A percentile compares a stretch with the other conserved stretches of the same genome.
phyloP scores from a whole-genome alignment of 2,888 invertebrate species.

The Diadegma fenestrale region DNA sequence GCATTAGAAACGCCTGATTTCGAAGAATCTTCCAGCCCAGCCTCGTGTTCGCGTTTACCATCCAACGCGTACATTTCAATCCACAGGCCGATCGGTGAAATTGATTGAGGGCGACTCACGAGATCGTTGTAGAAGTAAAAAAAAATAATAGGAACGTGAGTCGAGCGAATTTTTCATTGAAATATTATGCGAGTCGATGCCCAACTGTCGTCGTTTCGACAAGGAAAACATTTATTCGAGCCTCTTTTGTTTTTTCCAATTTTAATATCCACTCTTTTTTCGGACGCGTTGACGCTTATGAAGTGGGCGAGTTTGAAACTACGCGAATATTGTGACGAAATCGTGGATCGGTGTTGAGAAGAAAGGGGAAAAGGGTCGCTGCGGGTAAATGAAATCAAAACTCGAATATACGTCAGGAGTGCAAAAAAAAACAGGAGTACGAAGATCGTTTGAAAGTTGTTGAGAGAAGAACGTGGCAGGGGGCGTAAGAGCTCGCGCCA shows the following conservation, averaged over 20 bases:
- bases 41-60: background rate
- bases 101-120: conserved; percentile 35
- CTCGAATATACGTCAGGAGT: conserved; percentile 29
- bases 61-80: background rate
- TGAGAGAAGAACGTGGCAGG: background rate
- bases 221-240: conserved; percentile 8
- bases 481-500: conserved; percentile 17
- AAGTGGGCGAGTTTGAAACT: conserved; percentile 11
- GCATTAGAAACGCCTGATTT: background rate
- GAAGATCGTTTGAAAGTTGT: conserved; percentile 12
- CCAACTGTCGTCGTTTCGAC: background rate
- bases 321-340: conserved; percentile 6
- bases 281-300: conserved; percentile 16
- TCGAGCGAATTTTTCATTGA: conserved; percentile 8
- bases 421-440: conserved; percentile 11
- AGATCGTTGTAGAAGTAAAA: conserved; percentile 16
- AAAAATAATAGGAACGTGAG: conserved; percentile 1
- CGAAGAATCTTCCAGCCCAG: conserved; percentile 2
- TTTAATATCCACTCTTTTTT: conserved; percentile 5
- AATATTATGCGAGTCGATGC: background rate
- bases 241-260: conserved; percentile 2
- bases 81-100: background rate
- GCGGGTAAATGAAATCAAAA: conserved; percentile 59
- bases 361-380: conserved; percentile 14
- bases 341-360: background rate